These are phyloP conservation scores for Trematocara unimaculatum DNA, from an alignment of 2,113 vertebrate species.

Conservation along the genomic window DNA sequence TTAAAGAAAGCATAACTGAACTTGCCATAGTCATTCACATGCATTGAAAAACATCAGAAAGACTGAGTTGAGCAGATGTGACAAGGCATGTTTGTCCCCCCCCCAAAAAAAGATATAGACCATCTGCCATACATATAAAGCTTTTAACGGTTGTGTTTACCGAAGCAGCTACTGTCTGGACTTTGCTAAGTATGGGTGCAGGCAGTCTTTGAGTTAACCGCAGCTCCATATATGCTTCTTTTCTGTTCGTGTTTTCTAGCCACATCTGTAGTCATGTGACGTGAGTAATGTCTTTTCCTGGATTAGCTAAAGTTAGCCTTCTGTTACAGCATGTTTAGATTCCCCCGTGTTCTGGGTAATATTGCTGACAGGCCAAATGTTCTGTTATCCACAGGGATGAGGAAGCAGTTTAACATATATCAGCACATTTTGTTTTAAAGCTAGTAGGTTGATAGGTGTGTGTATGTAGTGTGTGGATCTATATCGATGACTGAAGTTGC, in stretches of 20 bases:
- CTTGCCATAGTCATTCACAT: neutral
- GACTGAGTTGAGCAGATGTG: neutral
- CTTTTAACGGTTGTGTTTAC: conserved; percentile 25
- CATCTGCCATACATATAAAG: conserved; percentile 13
- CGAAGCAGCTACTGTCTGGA: neutral
- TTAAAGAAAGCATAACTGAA: neutral
- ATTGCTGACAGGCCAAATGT: neutral
- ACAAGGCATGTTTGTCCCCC: neutral
- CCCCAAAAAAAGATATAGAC: neutral
- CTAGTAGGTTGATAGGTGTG: neutral
- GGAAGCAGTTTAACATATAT: conserved; percentile 1
- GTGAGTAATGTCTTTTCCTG: neutral
- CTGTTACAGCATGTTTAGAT: conserved; percentile 11
- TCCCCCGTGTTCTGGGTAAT: neutral
- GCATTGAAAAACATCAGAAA: neutral
- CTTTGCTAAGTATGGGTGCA: conserved; percentile 10
- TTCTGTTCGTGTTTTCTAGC: conserved; percentile 4
- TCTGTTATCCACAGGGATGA: neutral
- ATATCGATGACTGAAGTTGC: neutral
- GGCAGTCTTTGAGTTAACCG: neutral
- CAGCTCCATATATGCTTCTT: conserved; percentile 17
- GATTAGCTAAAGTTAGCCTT: conserved; percentile 2
- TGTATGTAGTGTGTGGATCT: neutral
- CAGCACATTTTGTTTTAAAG: conserved; percentile 7
- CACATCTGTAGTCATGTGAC: conserved; percentile 35